A percentile compares a stretch with the other conserved stretches of the same genome.
These are phyloP conservation scores for Ophioninae sp. DNA, from an alignment of 2,888 invertebrate genomes.

Conservation along the genomic window DNA sequence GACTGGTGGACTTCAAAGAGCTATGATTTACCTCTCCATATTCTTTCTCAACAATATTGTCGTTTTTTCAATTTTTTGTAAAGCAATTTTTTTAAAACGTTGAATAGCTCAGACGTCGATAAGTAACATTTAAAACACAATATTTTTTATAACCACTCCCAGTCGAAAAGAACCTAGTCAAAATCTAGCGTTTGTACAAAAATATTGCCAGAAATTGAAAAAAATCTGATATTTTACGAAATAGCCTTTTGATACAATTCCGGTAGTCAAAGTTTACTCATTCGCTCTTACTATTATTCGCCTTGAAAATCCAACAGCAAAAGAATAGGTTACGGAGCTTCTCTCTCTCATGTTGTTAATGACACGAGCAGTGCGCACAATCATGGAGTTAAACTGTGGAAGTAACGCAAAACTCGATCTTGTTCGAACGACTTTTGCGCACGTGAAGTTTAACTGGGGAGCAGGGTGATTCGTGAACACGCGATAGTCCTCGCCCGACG, in stretches of 20 bases:
- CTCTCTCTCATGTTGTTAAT: conserved; percentile 38
- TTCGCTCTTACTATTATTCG: neutral
- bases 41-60: neutral
- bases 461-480: conserved; percentile 41
- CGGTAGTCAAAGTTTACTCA: neutral
- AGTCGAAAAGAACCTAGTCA: neutral
- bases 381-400: conserved; percentile 36
- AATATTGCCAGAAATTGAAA: neutral
- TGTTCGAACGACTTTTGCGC: conserved; percentile 40
- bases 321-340: conserved; percentile 34
- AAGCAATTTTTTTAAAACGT: too few species aligned
- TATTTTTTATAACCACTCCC: neutral
- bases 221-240: neutral
- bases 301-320: conserved; percentile 35
- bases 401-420: conserved; percentile 50
- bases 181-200: neutral
- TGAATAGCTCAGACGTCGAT: too few species aligned
- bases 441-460: conserved; percentile 20
- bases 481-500: conserved; percentile 48
- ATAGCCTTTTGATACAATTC: neutral
- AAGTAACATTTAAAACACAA: too few species aligned
- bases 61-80: too few species aligned
- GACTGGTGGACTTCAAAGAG: neutral
- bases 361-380: conserved; percentile 28
- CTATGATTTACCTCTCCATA: neutral